Evolutionary conservation across 2,113 vertebrate genomes (phyloP), one percentile per base, ranked within the genome.

Genomic region (Tragelaphus buxtoni): DNA sequence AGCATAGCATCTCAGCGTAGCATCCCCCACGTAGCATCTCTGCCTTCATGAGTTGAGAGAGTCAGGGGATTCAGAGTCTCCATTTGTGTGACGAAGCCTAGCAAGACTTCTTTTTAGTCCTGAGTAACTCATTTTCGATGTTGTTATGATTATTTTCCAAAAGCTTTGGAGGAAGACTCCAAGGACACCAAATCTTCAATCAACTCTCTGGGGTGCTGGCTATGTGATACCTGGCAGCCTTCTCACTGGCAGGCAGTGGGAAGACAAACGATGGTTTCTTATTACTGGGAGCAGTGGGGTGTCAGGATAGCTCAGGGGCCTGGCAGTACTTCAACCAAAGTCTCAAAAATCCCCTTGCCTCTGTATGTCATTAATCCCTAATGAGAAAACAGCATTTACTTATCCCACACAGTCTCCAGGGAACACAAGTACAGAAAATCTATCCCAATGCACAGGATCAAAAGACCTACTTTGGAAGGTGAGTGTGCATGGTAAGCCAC

Each of bases 241-340:
- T 53, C 24, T 58, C 16, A 13, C 2, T 1, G 2, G 69, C 18
- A n/a, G 39, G 13, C 20, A 0, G 24, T 11, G 22, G 79, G 14
- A 53, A 77, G 82, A 45, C 39, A 63, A 42, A 69, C 0, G 47
- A 51, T 17, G 4, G 60, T 7, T 94, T 96, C 97, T 94, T 60
- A 69, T 88, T 88, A 18, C 77, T 32, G 82, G 6, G 85, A 94
- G 30, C 89, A 20, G 47, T n/a, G 22, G 91, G 82, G 47, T 65
- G n/a, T 94, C 58, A 3, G 82, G 77, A 82, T 49, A 39, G 39
- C 56, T 83, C 51, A 20, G 94, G 3, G 42, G n/a, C 56, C 63
- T 55, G 56, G 81, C 56, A 16, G 79, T 80, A 42, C 53, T 90
- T 90, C 60, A 61, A 39, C 83, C 80, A 88, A 86, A 92, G 74